These are phyloP conservation scores for Hapalemur alaotrensis DNA, from an alignment of 2,797 vertebrate genomes.

Conservation along the genomic window DNA sequence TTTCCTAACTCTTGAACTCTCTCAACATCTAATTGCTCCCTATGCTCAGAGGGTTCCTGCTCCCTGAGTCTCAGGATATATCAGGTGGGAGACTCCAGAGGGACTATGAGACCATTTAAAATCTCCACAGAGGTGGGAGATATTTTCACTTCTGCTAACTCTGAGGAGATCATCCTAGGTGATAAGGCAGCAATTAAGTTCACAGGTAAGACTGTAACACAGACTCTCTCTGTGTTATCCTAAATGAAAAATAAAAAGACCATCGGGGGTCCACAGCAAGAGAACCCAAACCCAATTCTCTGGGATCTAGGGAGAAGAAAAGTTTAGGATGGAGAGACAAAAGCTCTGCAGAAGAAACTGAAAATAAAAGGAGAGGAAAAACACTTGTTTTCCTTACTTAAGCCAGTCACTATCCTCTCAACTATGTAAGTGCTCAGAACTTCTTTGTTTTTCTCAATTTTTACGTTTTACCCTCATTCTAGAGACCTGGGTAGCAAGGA, in stretches of 20 bases:
- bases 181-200: too few relatives aligned
- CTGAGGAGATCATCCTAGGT: not conserved
- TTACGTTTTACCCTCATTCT: not conserved
- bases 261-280: not conserved
- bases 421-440: not conserved
- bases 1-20: not conserved
- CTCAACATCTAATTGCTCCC: slow-evolving; percentile 17
- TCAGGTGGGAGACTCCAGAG: not conserved
- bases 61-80: not conserved
- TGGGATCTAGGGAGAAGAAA: not conserved
- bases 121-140: not conserved
- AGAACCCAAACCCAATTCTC: not conserved
- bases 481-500: not conserved
- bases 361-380: not conserved
- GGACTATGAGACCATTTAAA: not conserved
- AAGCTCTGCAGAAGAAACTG: not conserved
- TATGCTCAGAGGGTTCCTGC: not conserved
- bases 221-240: not conserved
- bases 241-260: not conserved
- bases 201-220: not conserved
- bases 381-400: not conserved
- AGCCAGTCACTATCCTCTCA: not conserved
- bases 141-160: not conserved
- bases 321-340: accelerated
- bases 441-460: not conserved